Evolutionary conservation across 2,888 invertebrate genomes (phyloP), one percentile per base, ranked within the genome.

Genomic region (Agrilus cyanescens): DNA sequence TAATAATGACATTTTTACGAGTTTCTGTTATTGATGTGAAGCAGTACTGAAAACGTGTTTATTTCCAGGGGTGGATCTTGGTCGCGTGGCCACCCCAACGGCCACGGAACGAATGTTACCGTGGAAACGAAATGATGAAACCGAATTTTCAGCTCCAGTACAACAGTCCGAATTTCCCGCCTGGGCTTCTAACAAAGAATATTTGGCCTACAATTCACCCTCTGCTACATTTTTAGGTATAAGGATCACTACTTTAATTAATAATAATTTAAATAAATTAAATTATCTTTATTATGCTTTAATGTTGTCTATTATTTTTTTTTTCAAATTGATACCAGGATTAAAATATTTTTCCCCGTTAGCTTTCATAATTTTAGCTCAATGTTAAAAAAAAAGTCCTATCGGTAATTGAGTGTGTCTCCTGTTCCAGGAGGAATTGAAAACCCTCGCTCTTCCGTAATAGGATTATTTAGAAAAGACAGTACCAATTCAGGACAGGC

Each of bases 111-210:
- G 83, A 36, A 82, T 88, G 74, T 73, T 93, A 59, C 94, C 94
- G 40, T 94, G 94, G 93, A 90, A 90, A 70, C 78, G 90, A 5
- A 78, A 75, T 48, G 85, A 84, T 56, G 86, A 85, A 57, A 80
- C 80, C 41, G 79, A 80, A 12, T 72, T 74, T 45, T 78, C 78
- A 14, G 76, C 76, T 37, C 69, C 71, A 16, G 56, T 64, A 71
- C 78, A 54, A 76, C 82, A 53, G 67, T 84, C 85, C 34, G 93
- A 94, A 65, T 93, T 93, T 62, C 94, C 94, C 10, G 82, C 90
- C 12, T 95, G 94, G 94, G 91, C 91, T 35, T 86, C 89, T 30
- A 94, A 93, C 65, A 89, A 91, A 63, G 91, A 94, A 59, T 94
- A 94, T 62, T 71, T 91, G 56, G 85, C 88, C 12, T 91, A 91